phyloP scores from a whole-genome alignment of 2,113 vertebrate genomes.

The Cheilinus undulatus region DNA sequence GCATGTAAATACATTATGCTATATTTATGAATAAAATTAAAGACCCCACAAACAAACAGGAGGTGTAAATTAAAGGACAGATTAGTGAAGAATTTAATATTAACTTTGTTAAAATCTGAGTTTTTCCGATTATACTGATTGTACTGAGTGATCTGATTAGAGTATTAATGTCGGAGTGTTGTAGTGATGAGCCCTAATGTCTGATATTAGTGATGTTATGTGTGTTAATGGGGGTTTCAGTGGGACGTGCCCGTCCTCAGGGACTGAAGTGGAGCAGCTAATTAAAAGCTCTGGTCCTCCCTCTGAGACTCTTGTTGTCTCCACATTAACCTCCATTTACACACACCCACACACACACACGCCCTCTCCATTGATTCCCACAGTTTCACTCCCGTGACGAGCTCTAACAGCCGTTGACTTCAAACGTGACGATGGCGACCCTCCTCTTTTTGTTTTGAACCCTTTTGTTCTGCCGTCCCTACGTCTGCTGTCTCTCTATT shows the following conservation, averaged over 20 bases:
- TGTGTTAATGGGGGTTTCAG: conserved; percentile 51
- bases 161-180: no score
- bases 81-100: no score
- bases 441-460: background rate
- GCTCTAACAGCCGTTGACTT: background rate
- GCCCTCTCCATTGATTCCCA: conserved; percentile 29
- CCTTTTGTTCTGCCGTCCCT: background rate
- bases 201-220: background rate
- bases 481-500: background rate
- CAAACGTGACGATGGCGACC: background rate
- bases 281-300: conserved; percentile 65
- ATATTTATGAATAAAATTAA: no score
- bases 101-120: no score
- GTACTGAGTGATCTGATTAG: no score
- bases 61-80: no score
- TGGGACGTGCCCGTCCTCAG: conserved; percentile 44
- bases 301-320: conserved; percentile 43
- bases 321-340: conserved; percentile 42
- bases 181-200: background rate
- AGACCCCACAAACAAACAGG: no score
- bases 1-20: no score
- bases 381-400: conserved; percentile 26
- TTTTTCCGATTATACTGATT: no score
- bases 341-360: conserved; percentile 12
- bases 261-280: conserved; percentile 55